A percentile compares a stretch with the other conserved stretches of the same genome.
Conservation (phyloP, 35 echinoderm and acorn worm species). For the Lytechinus variegatus region DNA sequence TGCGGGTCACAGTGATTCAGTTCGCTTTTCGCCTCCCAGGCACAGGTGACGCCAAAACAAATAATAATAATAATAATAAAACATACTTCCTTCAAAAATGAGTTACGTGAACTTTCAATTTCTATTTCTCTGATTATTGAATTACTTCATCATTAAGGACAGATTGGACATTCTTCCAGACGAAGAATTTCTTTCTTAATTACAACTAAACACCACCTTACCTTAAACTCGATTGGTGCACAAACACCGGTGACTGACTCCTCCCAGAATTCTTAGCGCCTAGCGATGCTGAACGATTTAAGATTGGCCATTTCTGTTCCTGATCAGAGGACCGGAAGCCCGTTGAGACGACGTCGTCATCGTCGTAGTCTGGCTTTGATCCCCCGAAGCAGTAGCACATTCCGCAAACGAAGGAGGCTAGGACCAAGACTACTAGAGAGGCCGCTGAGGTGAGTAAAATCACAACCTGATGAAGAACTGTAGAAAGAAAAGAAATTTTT, state of each 20-base stretch:
- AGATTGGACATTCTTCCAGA: no score
- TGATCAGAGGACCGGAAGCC: slow-evolving; percentile 6
- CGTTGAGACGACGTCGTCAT: neutral
- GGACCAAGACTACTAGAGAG: slow-evolving; percentile 34
- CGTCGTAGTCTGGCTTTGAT: slow-evolving; percentile 54
- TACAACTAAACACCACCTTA: neutral
- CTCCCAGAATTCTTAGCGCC: neutral
- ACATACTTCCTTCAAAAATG: no score
- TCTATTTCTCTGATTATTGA: no score
- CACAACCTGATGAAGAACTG: slow-evolving; percentile 42
- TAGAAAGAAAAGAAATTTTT: neutral
- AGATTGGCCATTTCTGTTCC: slow-evolving; percentile 64
- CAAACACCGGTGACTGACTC: slow-evolving; percentile 27
- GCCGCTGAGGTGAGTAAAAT: slow-evolving; percentile 43
- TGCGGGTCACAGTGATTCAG: no score
- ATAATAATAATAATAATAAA: no score
- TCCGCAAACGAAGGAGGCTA: slow-evolving; percentile 37
- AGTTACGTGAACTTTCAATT: no score
- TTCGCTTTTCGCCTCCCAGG: no score
- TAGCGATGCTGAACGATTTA: neutral
- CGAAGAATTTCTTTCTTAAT: neutral
- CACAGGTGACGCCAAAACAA: no score
- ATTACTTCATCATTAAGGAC: no score
- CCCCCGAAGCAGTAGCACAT: slow-evolving; percentile 57
- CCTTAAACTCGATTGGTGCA: slow-evolving; percentile 25